phyloP scores from a whole-genome alignment of 92 coral and sea anemone species.

The Actinostola sp. region DNA sequence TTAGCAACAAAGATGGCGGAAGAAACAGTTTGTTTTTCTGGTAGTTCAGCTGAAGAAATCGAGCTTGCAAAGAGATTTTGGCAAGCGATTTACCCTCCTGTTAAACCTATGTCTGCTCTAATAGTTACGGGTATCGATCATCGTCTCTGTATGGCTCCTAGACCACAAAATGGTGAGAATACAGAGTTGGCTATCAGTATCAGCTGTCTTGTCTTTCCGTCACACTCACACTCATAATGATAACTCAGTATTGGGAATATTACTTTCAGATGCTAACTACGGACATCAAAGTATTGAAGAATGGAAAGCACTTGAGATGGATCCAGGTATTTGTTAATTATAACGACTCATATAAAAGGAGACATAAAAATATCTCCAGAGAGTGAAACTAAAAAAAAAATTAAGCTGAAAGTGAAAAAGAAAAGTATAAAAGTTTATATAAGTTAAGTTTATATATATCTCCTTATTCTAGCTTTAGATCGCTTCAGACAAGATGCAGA shows the following conservation, averaged over 20 bases:
- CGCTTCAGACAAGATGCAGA: conserved; percentile 72
- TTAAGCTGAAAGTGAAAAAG: too few species aligned
- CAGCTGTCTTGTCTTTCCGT: too few species aligned
- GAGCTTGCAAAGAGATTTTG: conserved; percentile 89
- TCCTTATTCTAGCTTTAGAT: conserved; percentile 45
- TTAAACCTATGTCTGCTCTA: conserved; percentile 68
- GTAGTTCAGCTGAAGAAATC: conserved; percentile 85
- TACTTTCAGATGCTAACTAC: conserved; percentile 38
- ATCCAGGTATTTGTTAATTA: conserved; percentile 29
- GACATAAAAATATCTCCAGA: background rate
- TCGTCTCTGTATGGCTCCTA: conserved; percentile 81
- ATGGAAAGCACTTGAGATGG: background rate
- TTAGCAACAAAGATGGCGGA: conserved; percentile 88
- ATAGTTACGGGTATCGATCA: conserved; percentile 84
- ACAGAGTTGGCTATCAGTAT: too few species aligned
- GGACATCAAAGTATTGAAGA: conserved; percentile 43
- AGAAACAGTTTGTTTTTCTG: conserved; percentile 69
- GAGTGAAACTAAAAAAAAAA: background rate
- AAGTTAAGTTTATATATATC: too few species aligned
- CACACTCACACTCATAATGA: too few species aligned
- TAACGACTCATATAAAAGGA: conserved; percentile 10
- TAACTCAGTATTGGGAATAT: too few species aligned
- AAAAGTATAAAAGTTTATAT: too few species aligned
- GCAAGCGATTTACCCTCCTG: conserved; percentile 71
- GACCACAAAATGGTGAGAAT: conserved; percentile 53